phyloP scores from a whole-genome alignment of 2,797 vertebrate genomes.

The Pangasius sanitwongsei region DNA sequence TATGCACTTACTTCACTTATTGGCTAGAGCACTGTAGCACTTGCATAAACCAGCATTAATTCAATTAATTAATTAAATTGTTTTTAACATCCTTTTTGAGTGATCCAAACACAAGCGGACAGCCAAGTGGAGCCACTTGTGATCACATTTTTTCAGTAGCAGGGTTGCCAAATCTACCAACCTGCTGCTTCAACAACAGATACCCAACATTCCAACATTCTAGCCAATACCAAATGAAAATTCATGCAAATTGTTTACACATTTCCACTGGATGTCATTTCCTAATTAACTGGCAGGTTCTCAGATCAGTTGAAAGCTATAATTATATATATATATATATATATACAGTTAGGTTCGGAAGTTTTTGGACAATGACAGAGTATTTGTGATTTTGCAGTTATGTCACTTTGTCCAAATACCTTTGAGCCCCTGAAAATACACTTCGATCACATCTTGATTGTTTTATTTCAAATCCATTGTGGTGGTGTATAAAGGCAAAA shows the following conservation, averaged over 20 bases:
- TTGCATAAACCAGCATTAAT: background rate
- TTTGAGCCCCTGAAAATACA: too few relatives aligned
- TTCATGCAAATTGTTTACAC: background rate
- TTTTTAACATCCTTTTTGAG: background rate
- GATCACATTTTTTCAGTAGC: background rate
- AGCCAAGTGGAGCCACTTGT: background rate
- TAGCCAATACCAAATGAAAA: background rate
- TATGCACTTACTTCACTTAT: background rate
- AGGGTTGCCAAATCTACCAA: background rate
- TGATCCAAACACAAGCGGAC: background rate
- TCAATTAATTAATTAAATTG: too few relatives aligned
- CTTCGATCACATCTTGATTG: too few relatives aligned
- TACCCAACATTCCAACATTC: background rate
- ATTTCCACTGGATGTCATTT: background rate
- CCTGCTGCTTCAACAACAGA: background rate
- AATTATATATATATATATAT: too few relatives aligned
- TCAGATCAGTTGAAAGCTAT: background rate
- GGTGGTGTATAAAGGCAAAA: too few relatives aligned
- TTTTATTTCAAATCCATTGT: too few relatives aligned
- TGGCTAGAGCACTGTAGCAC: background rate
- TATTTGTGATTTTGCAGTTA: too few relatives aligned
- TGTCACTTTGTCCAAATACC: too few relatives aligned
- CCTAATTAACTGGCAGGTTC: background rate
- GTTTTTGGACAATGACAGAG: too few relatives aligned
- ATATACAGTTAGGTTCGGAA: too few relatives aligned